Evolutionary conservation across 2,113 vertebrate genomes (phyloP).

Genomic region (Xiphias gladius): DNA sequence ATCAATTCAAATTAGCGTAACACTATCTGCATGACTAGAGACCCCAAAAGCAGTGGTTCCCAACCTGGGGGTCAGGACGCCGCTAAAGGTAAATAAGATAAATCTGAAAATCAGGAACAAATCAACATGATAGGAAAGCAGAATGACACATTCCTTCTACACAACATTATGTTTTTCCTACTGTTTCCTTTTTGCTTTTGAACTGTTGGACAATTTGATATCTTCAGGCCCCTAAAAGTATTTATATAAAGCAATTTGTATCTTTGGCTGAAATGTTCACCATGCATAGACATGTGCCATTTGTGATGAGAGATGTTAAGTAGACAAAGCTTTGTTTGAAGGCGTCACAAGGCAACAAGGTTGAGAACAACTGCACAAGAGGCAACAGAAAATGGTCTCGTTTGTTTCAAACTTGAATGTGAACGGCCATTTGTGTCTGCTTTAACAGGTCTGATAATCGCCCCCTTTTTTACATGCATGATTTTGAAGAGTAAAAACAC

Average conservation of each 20-base stretch:
- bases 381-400: neutral
- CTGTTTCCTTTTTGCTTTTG: no score
- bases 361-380: neutral
- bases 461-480: no score
- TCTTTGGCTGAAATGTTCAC: neutral
- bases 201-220: neutral
- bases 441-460: neutral
- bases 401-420: neutral
- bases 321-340: neutral
- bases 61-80: neutral
- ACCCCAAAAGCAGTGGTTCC: neutral
- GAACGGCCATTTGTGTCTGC: neutral
- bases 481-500: neutral
- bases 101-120: neutral
- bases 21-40: neutral
- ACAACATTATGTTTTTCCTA: no score
- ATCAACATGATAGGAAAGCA: no score
- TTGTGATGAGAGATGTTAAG: no score
- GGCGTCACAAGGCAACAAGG: neutral
- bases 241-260: neutral
- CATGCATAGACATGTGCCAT: neutral
- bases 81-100: neutral
- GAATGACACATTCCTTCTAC: no score
- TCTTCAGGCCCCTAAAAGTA: neutral
- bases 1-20: neutral